phyloP scores from a whole-genome alignment of 2,113 vertebrate genomes.

The Calonectris borealis region DNA sequence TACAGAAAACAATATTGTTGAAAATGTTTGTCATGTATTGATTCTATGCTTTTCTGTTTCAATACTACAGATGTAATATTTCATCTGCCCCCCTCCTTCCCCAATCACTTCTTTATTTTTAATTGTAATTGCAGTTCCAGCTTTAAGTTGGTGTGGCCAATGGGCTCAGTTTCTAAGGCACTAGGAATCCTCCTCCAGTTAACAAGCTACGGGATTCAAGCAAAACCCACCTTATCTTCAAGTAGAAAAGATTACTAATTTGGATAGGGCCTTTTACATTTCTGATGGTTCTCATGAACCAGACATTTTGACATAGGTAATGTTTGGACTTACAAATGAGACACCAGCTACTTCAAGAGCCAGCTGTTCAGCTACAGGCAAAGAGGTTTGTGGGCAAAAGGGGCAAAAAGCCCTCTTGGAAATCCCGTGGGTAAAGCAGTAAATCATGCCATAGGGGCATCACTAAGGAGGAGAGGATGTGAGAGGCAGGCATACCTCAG shows the following conservation, averaged over 20 bases:
- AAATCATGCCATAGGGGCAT: background rate
- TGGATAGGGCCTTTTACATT: background rate
- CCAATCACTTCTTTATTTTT: background rate
- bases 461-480: background rate
- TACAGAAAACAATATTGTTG: background rate
- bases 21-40: background rate
- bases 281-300: background rate
- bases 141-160: background rate
- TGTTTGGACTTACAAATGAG: background rate
- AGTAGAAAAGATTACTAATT: background rate
- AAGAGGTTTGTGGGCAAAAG: background rate
- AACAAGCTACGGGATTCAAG: background rate
- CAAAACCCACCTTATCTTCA: background rate
- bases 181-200: background rate
- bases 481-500: background rate
- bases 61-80: background rate
- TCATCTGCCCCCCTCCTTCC: background rate
- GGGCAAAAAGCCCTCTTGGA: background rate
- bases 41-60: background rate
- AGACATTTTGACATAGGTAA: background rate
- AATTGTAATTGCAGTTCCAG: background rate
- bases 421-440: background rate
- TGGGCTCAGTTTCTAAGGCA: background rate
- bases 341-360: background rate
- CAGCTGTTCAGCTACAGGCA: background rate